A percentile compares a stretch with the other conserved stretches of the same genome.
Conservation (phyloP, 1,140 invertebrate genomes). For the Pinna nobilis region DNA sequence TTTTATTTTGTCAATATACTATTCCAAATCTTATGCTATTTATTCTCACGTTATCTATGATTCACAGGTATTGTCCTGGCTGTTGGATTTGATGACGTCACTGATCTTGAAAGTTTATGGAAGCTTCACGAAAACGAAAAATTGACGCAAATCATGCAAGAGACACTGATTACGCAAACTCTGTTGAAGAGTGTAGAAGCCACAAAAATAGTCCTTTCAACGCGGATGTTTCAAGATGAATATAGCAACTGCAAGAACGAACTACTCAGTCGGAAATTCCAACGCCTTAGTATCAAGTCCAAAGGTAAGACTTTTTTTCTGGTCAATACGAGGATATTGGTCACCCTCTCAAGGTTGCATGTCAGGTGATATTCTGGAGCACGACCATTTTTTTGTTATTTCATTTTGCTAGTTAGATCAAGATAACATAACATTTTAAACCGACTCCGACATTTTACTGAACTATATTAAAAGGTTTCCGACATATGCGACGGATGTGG, state of each 20-base stretch:
- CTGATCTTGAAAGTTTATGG: conserved; percentile 45
- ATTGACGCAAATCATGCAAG: conserved; percentile 45
- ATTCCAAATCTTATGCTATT: not conserved
- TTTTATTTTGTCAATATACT: too few relatives aligned
- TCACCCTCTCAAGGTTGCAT: not conserved
- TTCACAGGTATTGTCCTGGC: conserved; percentile 46
- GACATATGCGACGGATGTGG: too few relatives aligned
- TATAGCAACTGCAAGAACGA: conserved; percentile 53
- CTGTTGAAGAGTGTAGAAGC: conserved; percentile 44
- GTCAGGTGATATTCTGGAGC: not conserved
- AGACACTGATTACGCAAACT: conserved; percentile 46
- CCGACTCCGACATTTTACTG: too few relatives aligned
- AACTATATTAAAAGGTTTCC: too few relatives aligned
- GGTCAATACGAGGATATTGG: not conserved
- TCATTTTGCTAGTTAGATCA: too few relatives aligned
- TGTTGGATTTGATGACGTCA: conserved; percentile 47
- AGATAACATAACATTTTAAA: too few relatives aligned
- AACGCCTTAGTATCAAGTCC: conserved; percentile 30
- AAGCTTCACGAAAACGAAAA: conserved; percentile 37
- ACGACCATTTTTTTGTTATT: not conserved
- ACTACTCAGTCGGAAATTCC: conserved; percentile 3
- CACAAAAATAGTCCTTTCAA: conserved; percentile 47
- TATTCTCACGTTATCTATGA: not conserved
- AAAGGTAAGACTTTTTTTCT: conserved; percentile 31
- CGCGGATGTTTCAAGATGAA: conserved; percentile 58